Evolutionary conservation across 2,888 invertebrate species (phyloP).

Genomic region (Acleris emargana): DNA sequence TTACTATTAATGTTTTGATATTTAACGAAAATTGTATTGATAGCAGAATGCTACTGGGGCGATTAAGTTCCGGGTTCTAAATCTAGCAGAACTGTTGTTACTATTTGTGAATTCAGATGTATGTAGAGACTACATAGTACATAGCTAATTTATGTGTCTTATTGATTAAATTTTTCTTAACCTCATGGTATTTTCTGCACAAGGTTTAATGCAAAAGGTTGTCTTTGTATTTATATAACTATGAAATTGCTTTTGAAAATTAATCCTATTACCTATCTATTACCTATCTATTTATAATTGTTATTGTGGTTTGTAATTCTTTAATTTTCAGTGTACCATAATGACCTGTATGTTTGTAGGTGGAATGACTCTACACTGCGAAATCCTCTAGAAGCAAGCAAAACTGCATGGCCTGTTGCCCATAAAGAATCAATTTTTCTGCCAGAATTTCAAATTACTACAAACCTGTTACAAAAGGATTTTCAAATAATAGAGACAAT

Average conservation of each 20-base stretch:
- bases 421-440: constrained; percentile 93
- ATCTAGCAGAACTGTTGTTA: not conserved
- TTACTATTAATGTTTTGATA: constrained; percentile 26
- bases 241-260: too few species aligned
- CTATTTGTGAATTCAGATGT: too few species aligned
- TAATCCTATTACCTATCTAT: too few species aligned
- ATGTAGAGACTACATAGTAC: too few species aligned
- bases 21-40: constrained; percentile 16
- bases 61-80: not conserved
- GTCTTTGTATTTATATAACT: too few species aligned
- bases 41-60: not conserved
- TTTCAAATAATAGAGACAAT: constrained; percentile 88
- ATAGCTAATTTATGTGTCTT: too few species aligned
- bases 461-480: constrained; percentile 82
- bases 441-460: constrained; percentile 92
- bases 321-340: not conserved
- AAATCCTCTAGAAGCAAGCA: constrained; percentile 83
- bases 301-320: not conserved
- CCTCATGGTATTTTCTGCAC: too few species aligned
- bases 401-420: constrained; percentile 93
- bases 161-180: too few species aligned
- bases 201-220: too few species aligned
- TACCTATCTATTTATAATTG: not conserved
- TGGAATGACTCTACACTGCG: constrained; percentile 87
- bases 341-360: constrained; percentile 66